These are phyloP conservation scores for Drosophila mimetica DNA, from an alignment of 2,888 invertebrate genomes.

Conservation along the genomic window DNA sequence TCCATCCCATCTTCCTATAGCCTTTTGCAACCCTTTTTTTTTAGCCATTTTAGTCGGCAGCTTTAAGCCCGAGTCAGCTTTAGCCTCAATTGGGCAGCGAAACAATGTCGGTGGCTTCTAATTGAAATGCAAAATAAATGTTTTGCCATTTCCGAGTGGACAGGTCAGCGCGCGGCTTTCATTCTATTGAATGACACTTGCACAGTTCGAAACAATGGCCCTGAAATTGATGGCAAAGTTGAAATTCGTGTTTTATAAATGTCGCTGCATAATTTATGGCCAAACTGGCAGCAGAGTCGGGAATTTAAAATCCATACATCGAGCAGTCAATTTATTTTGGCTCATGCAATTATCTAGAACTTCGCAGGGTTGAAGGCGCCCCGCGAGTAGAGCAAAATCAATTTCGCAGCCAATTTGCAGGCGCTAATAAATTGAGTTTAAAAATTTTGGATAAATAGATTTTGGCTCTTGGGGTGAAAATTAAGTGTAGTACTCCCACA, in stretches of 20 bases:
- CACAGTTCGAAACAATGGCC: conserved; percentile 44
- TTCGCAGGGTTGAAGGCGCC: background rate
- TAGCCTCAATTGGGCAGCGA: too few species aligned
- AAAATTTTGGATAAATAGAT: conserved; percentile 61
- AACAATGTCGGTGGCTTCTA: conserved; percentile 28
- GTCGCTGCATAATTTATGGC: conserved; percentile 56
- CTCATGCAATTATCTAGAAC: conserved; percentile 28
- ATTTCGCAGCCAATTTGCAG: conserved; percentile 71
- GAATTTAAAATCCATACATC: conserved; percentile 40
- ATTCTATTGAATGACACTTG: conserved; percentile 39
- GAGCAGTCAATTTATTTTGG: conserved; percentile 47
- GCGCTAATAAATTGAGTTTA: conserved; percentile 76
- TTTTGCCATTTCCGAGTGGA: conserved; percentile 68
- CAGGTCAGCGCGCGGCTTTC: conserved; percentile 33
- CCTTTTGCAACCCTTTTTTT: conserved; percentile 39
- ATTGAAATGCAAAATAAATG: conserved; percentile 64
- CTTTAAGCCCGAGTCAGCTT: conserved; percentile 32
- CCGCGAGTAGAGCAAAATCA: conserved; percentile 56
- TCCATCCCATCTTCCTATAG: conserved; percentile 33
- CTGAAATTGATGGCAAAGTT: conserved; percentile 53
- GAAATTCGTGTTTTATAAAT: conserved; percentile 63
- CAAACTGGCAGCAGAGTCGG: conserved; percentile 19
- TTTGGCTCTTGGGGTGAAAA: conserved; percentile 16
- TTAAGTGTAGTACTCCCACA: rapidly evolving
- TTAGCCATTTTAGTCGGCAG: conserved; percentile 1